Base-by-base conservation (phyloP, 37 sponge, comb jelly and placozoan genomes). In the Petrosia ficiformis region DNA sequence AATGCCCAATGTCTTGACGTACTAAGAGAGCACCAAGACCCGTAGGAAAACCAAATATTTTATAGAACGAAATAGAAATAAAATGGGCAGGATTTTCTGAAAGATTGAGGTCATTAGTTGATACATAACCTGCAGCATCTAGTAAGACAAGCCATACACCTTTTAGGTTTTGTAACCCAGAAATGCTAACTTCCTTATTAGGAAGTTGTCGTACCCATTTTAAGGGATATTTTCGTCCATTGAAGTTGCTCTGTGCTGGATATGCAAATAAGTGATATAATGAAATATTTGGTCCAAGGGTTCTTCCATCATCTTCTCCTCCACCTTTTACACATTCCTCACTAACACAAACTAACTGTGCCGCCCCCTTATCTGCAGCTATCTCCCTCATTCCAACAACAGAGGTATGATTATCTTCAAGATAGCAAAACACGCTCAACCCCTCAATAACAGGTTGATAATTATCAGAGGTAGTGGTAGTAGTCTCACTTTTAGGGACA, bases 11-110 rank as follows among this genome's bases (percentile, higher is more conserved):
- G 44, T 96, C 92, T 11, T 22, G 81, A 29, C 92, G 43, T 11
- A 96, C 92, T 44, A 96, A 39, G 68, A 96, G 65, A 0, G 94
- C 94, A 4, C 97, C 97, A 19, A 96, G 83, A 0, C 97, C 97
- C 42, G 97, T 94, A 11, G 97, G 97, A 67, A 77, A 96, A 1
- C 97, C 97, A 78, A 96, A 90, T 70, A 94, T 82, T 73, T 96
- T 96, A 95, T 96, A 96, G 68, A 96, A 94, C 1, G 97, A 96
- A 21, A 96, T 43, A 1, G 86, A 57, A 36, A 96, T 85, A 87
- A 96, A 96, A 58, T 96, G 73, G 10, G 95, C 85, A 26, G 68
- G 82, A 63, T 75, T 34, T 24, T 24, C 24, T 10, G 86, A 64
- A 58, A 96, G 85, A 56, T 94, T 89, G 4, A 96, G 65, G 4